Base-by-base conservation (phyloP, 2,113 vertebrate genomes). In the Mugil cephalus region DNA sequence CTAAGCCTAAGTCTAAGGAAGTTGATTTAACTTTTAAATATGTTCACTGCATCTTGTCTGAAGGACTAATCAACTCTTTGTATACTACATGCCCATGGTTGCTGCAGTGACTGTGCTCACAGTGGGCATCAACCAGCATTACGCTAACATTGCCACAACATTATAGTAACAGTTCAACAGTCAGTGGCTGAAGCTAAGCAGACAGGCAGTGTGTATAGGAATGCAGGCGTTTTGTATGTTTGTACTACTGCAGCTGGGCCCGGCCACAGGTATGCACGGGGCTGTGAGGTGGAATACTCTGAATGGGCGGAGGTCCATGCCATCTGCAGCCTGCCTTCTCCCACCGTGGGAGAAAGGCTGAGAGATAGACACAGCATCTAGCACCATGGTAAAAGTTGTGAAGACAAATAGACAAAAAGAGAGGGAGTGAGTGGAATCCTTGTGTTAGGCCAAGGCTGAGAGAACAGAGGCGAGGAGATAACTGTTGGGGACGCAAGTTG, bases 371-470 rank as follows among this genome's bases (percentile, higher is more conserved):
- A 13, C 40, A 39, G 74, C 69, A 19, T 69, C 60, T 21, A 55
- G 47, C 46, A 24, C 5, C 51, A 52, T 35, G 60, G 69, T 69
- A 69, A 70, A 66, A 65, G 48, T 67, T 56, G 55, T 80, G 42
- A 87, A 83, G 72, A 76, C 59, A 87, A 90, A 89, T 74, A 83
- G 59, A 80, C 77, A 70, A 30, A 70, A 30, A 56, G 43, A n/a
- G 30, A 52, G 75, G 56, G 45, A 69, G 62, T 34, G 69, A 78
- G 65, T 59, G 53, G 52, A 86, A 69, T 80, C 82, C 19, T 56
- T 51, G 53, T 56, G 69, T 18, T 51, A 38, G 60, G 46, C 13
- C 40, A 24, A 60, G 63, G 63, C 46, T 55, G 47, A 73, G 18
- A 52, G 36, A 12, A 24, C n/a, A 53, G 71, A 67, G 50, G 59